Evolutionary conservation across 1,140 invertebrate genomes (phyloP).

Genomic region (Ceratina australensis): DNA sequence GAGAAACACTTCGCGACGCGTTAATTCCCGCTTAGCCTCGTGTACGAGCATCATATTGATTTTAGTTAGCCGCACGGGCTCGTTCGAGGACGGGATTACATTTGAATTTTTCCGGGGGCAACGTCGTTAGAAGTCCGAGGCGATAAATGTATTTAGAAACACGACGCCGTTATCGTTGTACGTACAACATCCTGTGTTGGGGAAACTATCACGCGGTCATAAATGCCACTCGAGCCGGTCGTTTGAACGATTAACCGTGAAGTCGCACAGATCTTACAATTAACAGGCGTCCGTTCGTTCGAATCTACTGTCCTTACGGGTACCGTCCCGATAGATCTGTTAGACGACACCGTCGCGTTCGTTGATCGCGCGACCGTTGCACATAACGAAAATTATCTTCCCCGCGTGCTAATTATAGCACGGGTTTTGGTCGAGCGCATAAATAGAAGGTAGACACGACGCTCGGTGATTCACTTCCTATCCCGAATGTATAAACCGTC

Average conservation of each 20-base stretch:
- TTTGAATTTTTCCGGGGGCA: not conserved
- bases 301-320: not conserved
- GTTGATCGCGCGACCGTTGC: not conserved
- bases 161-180: too few species aligned
- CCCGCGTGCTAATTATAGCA: constrained; percentile 1
- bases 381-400: not conserved
- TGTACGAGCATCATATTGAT: constrained; percentile 6
- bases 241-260: not conserved
- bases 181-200: too few species aligned
- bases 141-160: not conserved
- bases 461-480: constrained; percentile 7
- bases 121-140: not conserved
- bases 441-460: not conserved
- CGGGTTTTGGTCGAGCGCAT: not conserved
- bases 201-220: not conserved
- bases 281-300: not conserved
- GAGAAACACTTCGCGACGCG: not conserved
- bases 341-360: not conserved
- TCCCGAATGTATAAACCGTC: not conserved
- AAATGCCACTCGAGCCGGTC: not conserved
- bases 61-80: not conserved
- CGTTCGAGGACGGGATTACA: constrained; percentile 2
- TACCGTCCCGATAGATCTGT: too few species aligned
- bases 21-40: not conserved
- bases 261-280: not conserved